Evolutionary conservation across 1,140 invertebrate genomes (phyloP), one percentile per base, ranked within the genome.

Genomic region (Anastatus disparis): DNA sequence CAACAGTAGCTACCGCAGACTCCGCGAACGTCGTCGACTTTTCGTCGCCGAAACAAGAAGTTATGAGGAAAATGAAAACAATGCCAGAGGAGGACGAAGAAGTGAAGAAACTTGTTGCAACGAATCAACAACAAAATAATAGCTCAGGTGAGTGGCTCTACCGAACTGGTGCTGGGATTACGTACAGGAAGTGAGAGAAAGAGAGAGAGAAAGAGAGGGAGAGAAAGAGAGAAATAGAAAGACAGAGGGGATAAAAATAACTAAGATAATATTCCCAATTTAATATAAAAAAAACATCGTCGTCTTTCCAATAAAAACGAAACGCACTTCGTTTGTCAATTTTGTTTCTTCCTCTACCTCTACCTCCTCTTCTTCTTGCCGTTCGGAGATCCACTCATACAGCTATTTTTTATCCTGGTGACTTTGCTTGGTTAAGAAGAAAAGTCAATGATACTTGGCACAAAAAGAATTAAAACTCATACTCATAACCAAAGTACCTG

Each of bases 101-200:
- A 62, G 56, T 59, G 56, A 73, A 71, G 70, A 82, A 79, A 55
- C 35, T 61, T 72, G 73, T 77, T 71, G 71, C 74, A 72, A 81
- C 81, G 66, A 77, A n/a, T n/a, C n/a, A n/a, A n/a, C 61, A 84
- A 77, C 50, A 40, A 82, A 70, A 29, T 52, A 64, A 58, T 52
- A 61, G 59, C 13, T 79, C 83, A 84, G 82, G 81, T 83, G 82
- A 83, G 82, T 83, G 82, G 81, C 81, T 79, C 77, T 79, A 82
- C 74, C 76, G 78, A 73, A 78, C 80, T 77, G 78, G 76, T 76
- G 78, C 74, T 74, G 77, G 75, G 68, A 63, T 75, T 35, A 63
- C 79, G 73, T 81, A 75, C 77, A 77, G 77, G 56, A 81, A 79
- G 71, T 82, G 78, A 81, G 55, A 70, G 55, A 70, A 48, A 50